A percentile compares a stretch with the other conserved stretches of the same genome.
phyloP scores from a whole-genome alignment of 2,113 vertebrate genomes.

The Clarias gariepinus region DNA sequence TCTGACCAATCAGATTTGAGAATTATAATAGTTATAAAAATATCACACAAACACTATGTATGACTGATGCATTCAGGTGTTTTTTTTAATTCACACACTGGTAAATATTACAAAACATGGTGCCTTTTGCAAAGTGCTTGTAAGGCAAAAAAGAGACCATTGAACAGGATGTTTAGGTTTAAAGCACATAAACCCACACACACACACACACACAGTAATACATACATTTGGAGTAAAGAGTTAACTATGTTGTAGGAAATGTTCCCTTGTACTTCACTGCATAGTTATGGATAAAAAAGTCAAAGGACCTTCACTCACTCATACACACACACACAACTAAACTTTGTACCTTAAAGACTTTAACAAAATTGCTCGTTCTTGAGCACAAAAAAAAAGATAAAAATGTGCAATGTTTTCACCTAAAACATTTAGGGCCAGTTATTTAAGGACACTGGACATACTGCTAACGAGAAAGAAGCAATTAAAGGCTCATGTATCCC shows the following conservation, averaged over 20 bases:
- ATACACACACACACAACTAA: slow-evolving; percentile 7
- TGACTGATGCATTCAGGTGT: slow-evolving; percentile 53
- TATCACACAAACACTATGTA: slow-evolving; percentile 20
- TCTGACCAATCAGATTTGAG: not conserved
- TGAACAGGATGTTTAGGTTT: slow-evolving; percentile 49
- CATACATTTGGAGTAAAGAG: slow-evolving; percentile 56
- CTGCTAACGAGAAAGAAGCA: slow-evolving; percentile 5
- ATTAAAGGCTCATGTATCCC: slow-evolving; percentile 10
- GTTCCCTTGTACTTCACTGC: slow-evolving; percentile 59
- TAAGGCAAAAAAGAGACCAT: slow-evolving; percentile 52
- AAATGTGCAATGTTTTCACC: slow-evolving; percentile 30
- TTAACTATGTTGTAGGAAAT: slow-evolving; percentile 51
- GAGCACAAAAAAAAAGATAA: not conserved
- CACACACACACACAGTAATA: slow-evolving; percentile 34
- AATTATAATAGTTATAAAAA: not conserved
- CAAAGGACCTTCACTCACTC: slow-evolving; percentile 6
- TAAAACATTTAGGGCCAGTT: slow-evolving; percentile 23
- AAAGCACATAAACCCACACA: slow-evolving; percentile 45
- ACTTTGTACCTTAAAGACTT: slow-evolving; percentile 28
- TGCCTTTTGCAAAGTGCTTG: slow-evolving; percentile 59
- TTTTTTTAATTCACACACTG: slow-evolving; percentile 62
- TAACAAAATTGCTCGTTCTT: not conserved
- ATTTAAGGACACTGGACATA: not conserved
- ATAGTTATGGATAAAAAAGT: slow-evolving; percentile 61
- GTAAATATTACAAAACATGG: slow-evolving; percentile 65